phyloP scores from a whole-genome alignment of 2,797 vertebrate genomes.

The Lithobates pipiens region DNA sequence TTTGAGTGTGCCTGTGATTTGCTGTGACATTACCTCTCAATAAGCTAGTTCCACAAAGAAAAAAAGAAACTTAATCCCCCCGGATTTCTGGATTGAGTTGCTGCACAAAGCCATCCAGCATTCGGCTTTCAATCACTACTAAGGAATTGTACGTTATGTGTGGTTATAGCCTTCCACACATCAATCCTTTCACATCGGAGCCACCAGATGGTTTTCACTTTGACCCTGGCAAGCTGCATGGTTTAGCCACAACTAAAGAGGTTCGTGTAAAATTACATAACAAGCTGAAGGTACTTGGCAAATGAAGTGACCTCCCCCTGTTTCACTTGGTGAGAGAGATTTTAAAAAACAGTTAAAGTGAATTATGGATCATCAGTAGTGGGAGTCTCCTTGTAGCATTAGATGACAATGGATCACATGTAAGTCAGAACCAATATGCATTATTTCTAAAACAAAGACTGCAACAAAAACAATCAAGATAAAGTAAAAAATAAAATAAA shows the following conservation, averaged over 20 bases:
- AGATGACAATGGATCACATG: slow-evolving; percentile 3
- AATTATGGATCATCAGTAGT: slow-evolving; percentile 29
- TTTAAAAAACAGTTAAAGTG: slow-evolving; percentile 28
- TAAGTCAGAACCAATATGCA: neutral
- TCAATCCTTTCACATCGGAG: slow-evolving; percentile 53
- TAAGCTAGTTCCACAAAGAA: slow-evolving; percentile 25
- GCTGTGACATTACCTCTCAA: slow-evolving; percentile 55
- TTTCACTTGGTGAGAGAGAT: slow-evolving; percentile 23
- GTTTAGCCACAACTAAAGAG: slow-evolving; percentile 59
- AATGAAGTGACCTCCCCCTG: slow-evolving; percentile 47
- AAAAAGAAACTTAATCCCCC: slow-evolving; percentile 25
- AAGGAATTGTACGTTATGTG: slow-evolving; percentile 55
- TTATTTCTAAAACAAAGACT: neutral
- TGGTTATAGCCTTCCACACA: slow-evolving; percentile 60
- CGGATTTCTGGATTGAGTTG: slow-evolving; percentile 54
- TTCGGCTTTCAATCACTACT: slow-evolving; percentile 51
- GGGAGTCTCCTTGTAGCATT: neutral
- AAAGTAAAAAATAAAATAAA: too few species aligned
- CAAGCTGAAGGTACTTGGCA: slow-evolving; percentile 61
- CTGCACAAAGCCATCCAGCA: slow-evolving; percentile 25
- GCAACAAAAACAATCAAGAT: neutral
- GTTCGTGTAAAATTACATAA: slow-evolving; percentile 61
- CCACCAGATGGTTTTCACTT: slow-evolving; percentile 61
- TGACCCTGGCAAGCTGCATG: slow-evolving; percentile 57
- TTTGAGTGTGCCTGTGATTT: slow-evolving; percentile 54